phyloP scores from a whole-genome alignment of 2,113 vertebrate species.

The Peucedramus taeniatus region DNA sequence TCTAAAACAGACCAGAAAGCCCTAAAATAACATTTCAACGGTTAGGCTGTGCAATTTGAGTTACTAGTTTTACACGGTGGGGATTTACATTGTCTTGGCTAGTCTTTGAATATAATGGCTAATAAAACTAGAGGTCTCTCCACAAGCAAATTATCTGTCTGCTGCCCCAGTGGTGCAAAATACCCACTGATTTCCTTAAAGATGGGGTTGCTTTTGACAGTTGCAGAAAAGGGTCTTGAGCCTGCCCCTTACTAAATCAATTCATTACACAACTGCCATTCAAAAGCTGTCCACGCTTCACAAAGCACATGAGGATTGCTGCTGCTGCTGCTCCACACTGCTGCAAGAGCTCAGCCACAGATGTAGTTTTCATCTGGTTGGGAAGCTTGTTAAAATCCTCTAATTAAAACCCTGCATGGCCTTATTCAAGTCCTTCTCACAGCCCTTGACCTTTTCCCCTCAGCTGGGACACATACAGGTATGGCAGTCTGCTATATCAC shows the following conservation, averaged over 20 bases:
- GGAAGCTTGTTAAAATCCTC: conserved; percentile 23
- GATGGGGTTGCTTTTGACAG: not conserved
- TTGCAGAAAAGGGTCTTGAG: not conserved
- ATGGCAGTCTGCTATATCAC: not conserved
- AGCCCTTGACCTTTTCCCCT: conserved; percentile 3
- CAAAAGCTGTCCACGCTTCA: not conserved
- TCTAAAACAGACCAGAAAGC: not conserved
- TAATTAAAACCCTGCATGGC: conserved; percentile 11
- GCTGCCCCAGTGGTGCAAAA: not conserved
- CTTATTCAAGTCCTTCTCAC: not conserved
- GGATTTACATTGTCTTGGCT: not conserved
- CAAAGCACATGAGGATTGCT: not conserved
- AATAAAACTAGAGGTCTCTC: not conserved
- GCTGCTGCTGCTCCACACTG: not conserved
- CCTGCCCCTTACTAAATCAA: not conserved
- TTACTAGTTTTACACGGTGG: not conserved
- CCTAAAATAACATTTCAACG: not conserved
- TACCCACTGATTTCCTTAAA: not conserved
- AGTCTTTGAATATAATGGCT: not conserved
- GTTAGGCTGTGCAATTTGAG: not conserved
- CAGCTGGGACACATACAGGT: not conserved
- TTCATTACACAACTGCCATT: not conserved
- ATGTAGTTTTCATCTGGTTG: conserved; percentile 12
- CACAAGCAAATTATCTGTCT: not conserved
- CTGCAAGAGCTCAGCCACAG: not conserved